A percentile compares a stretch with the other conserved stretches of the same genome.
Evolutionary conservation across 2,888 invertebrate species (phyloP).

Genomic region (Drosophila quinaria): DNA sequence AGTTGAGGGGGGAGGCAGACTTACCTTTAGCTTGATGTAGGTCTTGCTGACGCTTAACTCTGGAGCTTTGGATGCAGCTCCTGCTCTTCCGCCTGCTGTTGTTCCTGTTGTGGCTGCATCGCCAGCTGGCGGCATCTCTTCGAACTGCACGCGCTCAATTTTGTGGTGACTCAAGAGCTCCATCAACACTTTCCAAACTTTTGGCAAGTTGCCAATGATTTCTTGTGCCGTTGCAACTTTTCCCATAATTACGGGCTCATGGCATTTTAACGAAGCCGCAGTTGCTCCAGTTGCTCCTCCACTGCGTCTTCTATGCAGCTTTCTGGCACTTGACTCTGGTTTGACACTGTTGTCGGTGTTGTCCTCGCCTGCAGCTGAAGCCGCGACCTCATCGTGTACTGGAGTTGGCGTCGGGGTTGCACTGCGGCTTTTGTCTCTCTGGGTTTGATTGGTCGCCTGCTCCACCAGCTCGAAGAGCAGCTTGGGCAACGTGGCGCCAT

Average conservation of each 20-base stretch:
- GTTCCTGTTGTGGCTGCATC: conserved; percentile 85
- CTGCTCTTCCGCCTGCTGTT: conserved; percentile 87
- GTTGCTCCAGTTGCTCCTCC: conserved; percentile 8
- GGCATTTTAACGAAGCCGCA: conserved; percentile 73
- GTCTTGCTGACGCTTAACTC: conserved; percentile 96
- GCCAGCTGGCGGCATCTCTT: conserved; percentile 83
- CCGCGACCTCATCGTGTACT: conserved; percentile 19
- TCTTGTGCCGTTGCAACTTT: conserved; percentile 88
- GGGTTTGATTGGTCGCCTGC: conserved; percentile 86
- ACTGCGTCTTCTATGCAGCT: conserved; percentile 33
- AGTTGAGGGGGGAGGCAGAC: conserved; percentile 22
- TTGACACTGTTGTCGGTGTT: conserved; percentile 51
- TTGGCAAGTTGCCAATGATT: conserved; percentile 91
- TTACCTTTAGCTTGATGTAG: conserved; percentile 93
- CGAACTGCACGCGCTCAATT: conserved; percentile 85
- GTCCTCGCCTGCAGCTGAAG: conserved; percentile 36
- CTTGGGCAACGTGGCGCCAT: conserved; percentile 92
- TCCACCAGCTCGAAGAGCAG: conserved; percentile 91
- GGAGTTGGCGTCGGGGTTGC: neutral
- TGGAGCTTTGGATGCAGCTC: conserved; percentile 77
- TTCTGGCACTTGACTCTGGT: conserved; percentile 35
- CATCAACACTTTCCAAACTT: conserved; percentile 93
- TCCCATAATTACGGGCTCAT: conserved; percentile 82
- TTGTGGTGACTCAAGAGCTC: conserved; percentile 93
- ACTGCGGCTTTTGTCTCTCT: conserved; percentile 51